A percentile compares a stretch with the other conserved stretches of the same genome.
Conservation (phyloP, 2,888 invertebrate species). For the Eueremaeus valkanovi region DNA sequence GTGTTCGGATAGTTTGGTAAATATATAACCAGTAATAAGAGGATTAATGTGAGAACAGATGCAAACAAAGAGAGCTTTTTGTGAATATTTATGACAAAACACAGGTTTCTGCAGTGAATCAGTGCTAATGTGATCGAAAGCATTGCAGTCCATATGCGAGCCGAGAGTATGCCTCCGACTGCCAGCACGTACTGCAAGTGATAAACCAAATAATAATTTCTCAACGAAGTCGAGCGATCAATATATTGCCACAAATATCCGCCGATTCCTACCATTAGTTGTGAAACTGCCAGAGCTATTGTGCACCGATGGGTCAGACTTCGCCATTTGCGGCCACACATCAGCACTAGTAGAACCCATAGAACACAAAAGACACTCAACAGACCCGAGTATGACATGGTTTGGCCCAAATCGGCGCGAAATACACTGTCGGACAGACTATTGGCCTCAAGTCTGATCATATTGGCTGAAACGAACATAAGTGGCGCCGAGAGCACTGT, state of each 20-base stretch:
- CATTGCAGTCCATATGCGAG: constrained; percentile 51
- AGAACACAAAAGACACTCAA: constrained; percentile 42
- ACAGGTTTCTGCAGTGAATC: constrained; percentile 69
- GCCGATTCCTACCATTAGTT: constrained; percentile 44
- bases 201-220: constrained; percentile 21
- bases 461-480: constrained; percentile 83
- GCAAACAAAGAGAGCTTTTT: constrained; percentile 53
- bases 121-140: constrained; percentile 51
- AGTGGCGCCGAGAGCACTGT: constrained; percentile 90
- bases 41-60: not conserved
- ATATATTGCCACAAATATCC: constrained; percentile 43
- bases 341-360: constrained; percentile 43
- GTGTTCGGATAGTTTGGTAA: not conserved
- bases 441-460: constrained; percentile 38
- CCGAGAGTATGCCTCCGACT: constrained; percentile 49
- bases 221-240: constrained; percentile 41
- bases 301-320: constrained; percentile 46
- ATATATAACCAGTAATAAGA: constrained; percentile 4
- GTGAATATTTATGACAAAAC: constrained; percentile 72
- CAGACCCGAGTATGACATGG: constrained; percentile 43
- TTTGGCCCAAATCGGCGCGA: constrained; percentile 42
- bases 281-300: constrained; percentile 44
- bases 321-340: constrained; percentile 44
- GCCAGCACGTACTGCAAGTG: constrained; percentile 43
- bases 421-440: constrained; percentile 36